Evolutionary conservation across 1,140 invertebrate species (phyloP).

Genomic region (Eupristina koningsbergeri): DNA sequence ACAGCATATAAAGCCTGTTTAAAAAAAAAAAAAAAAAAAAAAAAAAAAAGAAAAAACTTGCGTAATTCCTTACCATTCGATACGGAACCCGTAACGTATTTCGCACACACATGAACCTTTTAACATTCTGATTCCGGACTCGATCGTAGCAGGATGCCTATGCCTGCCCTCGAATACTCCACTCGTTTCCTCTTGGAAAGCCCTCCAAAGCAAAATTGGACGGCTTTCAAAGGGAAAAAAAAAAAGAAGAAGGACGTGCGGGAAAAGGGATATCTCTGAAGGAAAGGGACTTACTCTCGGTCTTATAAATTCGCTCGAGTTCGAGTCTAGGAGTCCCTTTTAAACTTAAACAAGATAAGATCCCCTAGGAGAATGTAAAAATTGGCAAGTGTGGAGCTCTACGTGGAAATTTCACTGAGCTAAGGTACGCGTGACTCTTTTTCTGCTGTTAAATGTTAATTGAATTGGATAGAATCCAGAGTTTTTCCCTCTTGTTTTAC

Average conservation of each 20-base stretch:
- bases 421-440: background rate
- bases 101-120: background rate
- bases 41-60: no score
- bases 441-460: conserved; percentile 31
- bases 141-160: background rate
- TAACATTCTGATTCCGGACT: conserved; percentile 6
- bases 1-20: background rate
- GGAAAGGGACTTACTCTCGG: background rate
- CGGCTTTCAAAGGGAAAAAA: conserved; percentile 59
- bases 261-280: background rate
- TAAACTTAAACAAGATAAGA: conserved; percentile 37
- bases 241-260: conserved; percentile 55
- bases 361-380: conserved; percentile 32
- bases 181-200: conserved; percentile 8
- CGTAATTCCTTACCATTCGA: background rate
- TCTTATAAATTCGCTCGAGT: conserved; percentile 15
- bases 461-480: conserved; percentile 47
- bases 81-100: background rate
- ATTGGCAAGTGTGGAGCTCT: conserved; percentile 20
- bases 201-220: conserved; percentile 58
- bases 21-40: no score
- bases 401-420: background rate
- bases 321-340: conserved; percentile 1
- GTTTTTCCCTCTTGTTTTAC: conserved; percentile 5
- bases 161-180: background rate